A percentile compares a stretch with the other conserved stretches of the same genome.
Evolutionary conservation across 2,113 vertebrate species (phyloP).

Genomic region (Baryphthengus martii): DNA sequence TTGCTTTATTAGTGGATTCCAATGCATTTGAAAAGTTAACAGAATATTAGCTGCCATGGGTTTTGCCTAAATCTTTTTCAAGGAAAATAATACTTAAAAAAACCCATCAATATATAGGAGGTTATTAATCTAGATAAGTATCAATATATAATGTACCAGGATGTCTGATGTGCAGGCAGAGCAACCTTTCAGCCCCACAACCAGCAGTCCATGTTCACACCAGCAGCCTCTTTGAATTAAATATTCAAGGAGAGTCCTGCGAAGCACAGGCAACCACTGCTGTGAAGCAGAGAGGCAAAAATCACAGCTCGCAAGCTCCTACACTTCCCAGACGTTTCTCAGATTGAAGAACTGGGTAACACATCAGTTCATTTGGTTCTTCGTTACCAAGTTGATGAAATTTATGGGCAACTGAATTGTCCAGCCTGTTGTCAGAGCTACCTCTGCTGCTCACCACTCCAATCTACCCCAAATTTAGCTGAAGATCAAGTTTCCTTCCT

Average conservation of each 20-base stretch:
- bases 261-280: background rate
- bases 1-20: background rate
- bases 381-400: background rate
- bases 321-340: background rate
- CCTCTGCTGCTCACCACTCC: background rate
- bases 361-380: background rate
- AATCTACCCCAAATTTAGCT: background rate
- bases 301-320: background rate
- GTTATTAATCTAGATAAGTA: background rate
- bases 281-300: background rate
- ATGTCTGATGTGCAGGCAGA: background rate
- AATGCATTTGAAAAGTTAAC: background rate
- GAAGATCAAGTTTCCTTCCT: background rate
- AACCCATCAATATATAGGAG: too few species aligned
- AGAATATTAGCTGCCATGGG: background rate
- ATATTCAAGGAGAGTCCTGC: background rate
- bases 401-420: background rate
- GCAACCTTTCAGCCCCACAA: background rate
- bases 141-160: too few species aligned
- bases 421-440: background rate
- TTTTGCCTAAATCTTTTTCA: background rate
- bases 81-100: background rate
- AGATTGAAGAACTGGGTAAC: background rate
- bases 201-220: background rate
- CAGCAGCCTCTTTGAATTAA: background rate